phyloP scores from a whole-genome alignment of 2,888 invertebrate genomes.

The Acleris emargana region DNA sequence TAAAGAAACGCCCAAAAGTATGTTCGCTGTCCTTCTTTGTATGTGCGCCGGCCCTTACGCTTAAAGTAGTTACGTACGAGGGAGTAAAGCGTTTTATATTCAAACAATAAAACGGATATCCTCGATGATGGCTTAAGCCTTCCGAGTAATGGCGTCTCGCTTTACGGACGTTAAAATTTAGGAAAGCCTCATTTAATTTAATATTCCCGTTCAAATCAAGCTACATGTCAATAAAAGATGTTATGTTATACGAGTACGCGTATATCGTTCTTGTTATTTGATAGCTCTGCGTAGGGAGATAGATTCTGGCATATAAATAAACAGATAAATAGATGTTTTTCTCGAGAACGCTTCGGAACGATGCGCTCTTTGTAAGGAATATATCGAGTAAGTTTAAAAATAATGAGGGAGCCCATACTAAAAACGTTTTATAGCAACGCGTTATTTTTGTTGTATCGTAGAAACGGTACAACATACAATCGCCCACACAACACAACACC shows the following conservation, averaged over 20 bases:
- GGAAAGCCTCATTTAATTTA: constrained; percentile 64
- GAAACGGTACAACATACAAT: no score
- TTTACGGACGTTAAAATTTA: constrained; percentile 74
- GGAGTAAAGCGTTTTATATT: constrained; percentile 75
- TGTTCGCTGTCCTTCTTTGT: no score
- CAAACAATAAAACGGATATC: constrained; percentile 77
- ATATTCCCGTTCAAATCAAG: constrained; percentile 55
- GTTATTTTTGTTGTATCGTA: no score
- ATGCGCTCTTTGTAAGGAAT: no score
- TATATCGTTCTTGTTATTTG: constrained; percentile 2
- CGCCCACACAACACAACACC: no score
- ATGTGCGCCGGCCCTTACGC: neutral
- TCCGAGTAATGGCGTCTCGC: constrained; percentile 67
- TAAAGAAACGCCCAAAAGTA: no score
- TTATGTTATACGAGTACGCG: constrained; percentile 6
- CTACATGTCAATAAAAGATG: constrained; percentile 25
- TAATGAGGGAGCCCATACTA: no score
- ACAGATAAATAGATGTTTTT: no score
- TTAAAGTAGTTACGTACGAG: constrained; percentile 37
- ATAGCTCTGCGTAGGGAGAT: neutral
- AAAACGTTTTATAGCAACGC: no score
- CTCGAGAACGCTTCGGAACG: no score
- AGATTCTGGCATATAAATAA: no score
- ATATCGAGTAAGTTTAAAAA: no score
- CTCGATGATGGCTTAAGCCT: constrained; percentile 70